Conservation (phyloP, 2,113 vertebrate genomes). For the Barnardius zonarius region DNA sequence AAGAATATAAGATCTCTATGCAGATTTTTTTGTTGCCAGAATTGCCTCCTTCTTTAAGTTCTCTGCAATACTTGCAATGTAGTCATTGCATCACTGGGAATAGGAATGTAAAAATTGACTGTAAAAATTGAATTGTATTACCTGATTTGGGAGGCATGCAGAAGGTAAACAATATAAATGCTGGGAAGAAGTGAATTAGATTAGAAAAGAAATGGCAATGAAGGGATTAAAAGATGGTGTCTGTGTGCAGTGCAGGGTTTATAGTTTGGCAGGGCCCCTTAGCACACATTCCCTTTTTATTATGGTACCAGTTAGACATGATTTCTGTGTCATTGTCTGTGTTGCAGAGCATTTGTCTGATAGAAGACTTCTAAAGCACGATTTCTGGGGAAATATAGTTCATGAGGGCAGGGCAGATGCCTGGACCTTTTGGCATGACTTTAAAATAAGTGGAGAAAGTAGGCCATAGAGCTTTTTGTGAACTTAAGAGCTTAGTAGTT, state of each 20-base stretch:
- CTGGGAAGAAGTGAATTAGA: background rate
- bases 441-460: background rate
- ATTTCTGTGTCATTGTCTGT: background rate
- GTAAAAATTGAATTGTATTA: conserved; percentile 36
- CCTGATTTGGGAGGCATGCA: background rate
- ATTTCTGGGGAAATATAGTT: background rate
- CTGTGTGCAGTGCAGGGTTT: background rate
- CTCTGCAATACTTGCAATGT: background rate
- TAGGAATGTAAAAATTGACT: background rate
- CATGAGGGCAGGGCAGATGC: background rate
- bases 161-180: background rate
- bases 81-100: background rate
- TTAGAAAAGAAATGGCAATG: background rate
- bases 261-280: background rate
- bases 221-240: background rate
- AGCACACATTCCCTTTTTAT: background rate
- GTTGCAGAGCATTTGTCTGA: background rate
- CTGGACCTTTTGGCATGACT: background rate
- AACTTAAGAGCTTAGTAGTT: background rate
- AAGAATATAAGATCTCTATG: background rate
- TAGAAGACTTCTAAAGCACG: background rate
- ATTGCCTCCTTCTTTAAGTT: background rate
- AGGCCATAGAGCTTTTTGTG: background rate
- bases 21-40: background rate
- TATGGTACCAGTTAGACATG: background rate